A percentile compares a stretch with the other conserved stretches of the same genome.
phyloP scores from a whole-genome alignment of 2,888 invertebrate species.

The Apamea monoglypha region DNA sequence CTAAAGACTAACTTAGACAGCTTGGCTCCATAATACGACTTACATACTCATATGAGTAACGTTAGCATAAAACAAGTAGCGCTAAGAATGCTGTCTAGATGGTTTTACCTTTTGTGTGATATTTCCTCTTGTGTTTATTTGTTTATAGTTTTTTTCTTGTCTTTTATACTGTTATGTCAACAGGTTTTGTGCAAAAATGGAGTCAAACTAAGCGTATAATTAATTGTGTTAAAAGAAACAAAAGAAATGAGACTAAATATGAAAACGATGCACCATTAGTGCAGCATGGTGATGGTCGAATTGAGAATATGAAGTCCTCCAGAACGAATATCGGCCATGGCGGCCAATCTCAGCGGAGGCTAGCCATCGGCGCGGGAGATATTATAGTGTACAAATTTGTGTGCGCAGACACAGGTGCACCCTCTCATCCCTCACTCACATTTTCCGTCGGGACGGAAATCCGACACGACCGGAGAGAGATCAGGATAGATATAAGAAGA shows the following conservation, averaged over 20 bases:
- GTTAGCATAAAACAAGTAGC: background rate
- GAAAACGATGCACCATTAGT: background rate
- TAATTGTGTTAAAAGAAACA: background rate
- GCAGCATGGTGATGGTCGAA: background rate
- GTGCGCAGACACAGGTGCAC: too few relatives aligned
- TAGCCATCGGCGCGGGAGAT: too few relatives aligned
- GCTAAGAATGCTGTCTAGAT: slow-evolving; percentile 28
- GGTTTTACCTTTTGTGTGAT: slow-evolving; percentile 16
- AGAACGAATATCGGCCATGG: too few relatives aligned
- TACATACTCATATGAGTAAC: background rate
- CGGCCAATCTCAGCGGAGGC: too few relatives aligned
- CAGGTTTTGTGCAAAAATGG: background rate
- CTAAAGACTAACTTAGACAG: slow-evolving; percentile 25
- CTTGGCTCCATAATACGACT: slow-evolving; percentile 18
- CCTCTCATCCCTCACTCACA: too few relatives aligned
- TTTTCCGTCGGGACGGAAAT: too few relatives aligned
- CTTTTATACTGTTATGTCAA: background rate
- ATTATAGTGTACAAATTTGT: too few relatives aligned
- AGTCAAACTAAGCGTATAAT: background rate
- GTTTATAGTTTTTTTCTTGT: background rate
- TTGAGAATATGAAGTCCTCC: too few relatives aligned
- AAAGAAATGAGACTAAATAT: background rate
- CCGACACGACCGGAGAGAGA: too few relatives aligned
- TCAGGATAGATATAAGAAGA: too few relatives aligned
- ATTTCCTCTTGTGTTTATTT: slow-evolving; percentile 29